A percentile compares a stretch with the other conserved stretches of the same genome.
These are phyloP conservation scores for Cettia cetti DNA, from an alignment of 2,113 vertebrate genomes.

Conservation along the genomic window DNA sequence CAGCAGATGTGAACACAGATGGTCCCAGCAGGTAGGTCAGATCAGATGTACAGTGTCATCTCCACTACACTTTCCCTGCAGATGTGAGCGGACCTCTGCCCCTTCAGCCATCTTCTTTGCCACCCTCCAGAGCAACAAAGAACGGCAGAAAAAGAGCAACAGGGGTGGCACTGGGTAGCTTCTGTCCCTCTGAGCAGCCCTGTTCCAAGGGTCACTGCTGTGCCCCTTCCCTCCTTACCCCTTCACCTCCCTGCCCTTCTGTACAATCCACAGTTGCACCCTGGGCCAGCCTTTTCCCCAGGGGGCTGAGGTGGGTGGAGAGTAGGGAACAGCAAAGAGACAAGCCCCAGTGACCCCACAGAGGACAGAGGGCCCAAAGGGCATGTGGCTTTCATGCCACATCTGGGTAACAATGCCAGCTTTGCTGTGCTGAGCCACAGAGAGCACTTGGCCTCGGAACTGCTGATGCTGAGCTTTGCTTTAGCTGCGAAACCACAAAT, in stretches of 20 bases:
- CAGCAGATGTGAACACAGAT: background rate
- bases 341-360: background rate
- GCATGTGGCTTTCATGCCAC: rapidly evolving
- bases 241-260: background rate
- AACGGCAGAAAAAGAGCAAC: background rate
- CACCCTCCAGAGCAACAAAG: background rate
- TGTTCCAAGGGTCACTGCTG: rapidly evolving
- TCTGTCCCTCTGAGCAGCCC: background rate
- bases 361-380: background rate
- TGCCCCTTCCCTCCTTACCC: background rate
- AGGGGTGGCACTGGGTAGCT: background rate
- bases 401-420: background rate
- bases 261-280: rapidly evolving
- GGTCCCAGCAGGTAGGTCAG: background rate
- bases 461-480: background rate
- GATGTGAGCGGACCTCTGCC: background rate
- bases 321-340: background rate
- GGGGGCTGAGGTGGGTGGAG: background rate
- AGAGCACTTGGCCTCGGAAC: background rate
- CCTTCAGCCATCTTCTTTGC: background rate
- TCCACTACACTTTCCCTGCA: background rate
- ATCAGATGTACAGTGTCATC: background rate
- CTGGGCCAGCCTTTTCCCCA: rapidly evolving
- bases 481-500: slow-evolving; percentile 14
- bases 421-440: background rate